Evolutionary conservation across 2,113 vertebrate genomes (phyloP).

Genomic region (Colossoma macropomum): DNA sequence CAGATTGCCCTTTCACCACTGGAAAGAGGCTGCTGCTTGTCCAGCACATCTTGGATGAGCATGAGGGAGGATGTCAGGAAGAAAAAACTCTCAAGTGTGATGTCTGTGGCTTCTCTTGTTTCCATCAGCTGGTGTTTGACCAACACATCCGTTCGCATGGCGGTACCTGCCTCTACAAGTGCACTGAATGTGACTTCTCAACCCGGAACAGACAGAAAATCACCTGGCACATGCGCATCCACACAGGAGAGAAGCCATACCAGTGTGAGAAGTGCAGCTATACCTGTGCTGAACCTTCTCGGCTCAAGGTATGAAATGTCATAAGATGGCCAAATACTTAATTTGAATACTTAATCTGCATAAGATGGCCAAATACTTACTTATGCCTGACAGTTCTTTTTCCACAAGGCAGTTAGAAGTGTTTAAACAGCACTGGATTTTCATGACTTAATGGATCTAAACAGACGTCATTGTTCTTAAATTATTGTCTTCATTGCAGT

Average conservation of each 20-base stretch:
- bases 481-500: constrained; percentile 70
- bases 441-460: neutral
- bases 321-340: neutral
- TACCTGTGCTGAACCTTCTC: constrained; percentile 89
- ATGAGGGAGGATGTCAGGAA: constrained; percentile 74
- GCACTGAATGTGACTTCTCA: constrained; percentile 89
- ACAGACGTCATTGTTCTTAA: neutral
- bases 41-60: constrained; percentile 84
- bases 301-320: constrained; percentile 84
- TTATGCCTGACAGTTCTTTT: neutral
- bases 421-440: neutral
- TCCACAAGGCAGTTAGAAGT: neutral
- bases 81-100: constrained; percentile 83
- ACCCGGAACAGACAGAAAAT: constrained; percentile 97
- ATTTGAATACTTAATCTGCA: neutral
- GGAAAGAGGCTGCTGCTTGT: constrained; percentile 84
- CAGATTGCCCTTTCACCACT: constrained; percentile 84
- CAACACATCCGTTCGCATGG: constrained; percentile 93
- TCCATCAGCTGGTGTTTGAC: constrained; percentile 89
- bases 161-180: constrained; percentile 90
- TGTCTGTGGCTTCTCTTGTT: constrained; percentile 85
- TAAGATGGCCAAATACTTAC: neutral
- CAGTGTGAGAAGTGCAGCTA: constrained; percentile 90
- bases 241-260: constrained; percentile 97
- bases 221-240: constrained; percentile 94